Evolutionary conservation across 2,797 vertebrate species (phyloP).

Genomic region (Esox masquinongy): DNA sequence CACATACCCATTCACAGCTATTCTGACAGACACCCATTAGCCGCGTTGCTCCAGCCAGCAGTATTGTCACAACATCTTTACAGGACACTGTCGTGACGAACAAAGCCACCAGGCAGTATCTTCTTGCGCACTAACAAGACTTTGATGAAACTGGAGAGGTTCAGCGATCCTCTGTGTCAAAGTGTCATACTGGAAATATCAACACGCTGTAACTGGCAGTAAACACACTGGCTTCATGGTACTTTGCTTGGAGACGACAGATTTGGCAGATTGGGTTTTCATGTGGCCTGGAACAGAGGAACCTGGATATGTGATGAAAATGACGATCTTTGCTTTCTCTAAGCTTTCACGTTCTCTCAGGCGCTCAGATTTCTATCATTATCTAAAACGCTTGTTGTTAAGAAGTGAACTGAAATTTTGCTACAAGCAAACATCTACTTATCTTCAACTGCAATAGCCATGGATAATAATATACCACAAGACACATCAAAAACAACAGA

Average conservation of each 20-base stretch:
- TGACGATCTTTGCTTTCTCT: background rate
- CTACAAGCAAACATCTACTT: conserved; percentile 5
- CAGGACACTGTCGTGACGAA: background rate
- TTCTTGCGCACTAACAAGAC: conserved; percentile 27
- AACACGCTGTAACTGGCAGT: conserved; percentile 42
- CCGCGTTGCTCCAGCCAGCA: background rate
- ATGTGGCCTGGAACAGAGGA: conserved; percentile 19
- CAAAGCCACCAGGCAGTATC: background rate
- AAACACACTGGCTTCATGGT: conserved; percentile 18
- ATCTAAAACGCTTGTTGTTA: background rate
- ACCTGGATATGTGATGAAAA: background rate
- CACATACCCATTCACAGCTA: background rate
- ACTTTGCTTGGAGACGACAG: conserved; percentile 12
- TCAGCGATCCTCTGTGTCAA: conserved; percentile 17
- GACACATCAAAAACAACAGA: conserved; percentile 24
- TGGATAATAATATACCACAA: conserved; percentile 5
- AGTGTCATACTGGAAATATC: conserved; percentile 33
- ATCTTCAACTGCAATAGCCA: conserved; percentile 27
- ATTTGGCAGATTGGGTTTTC: conserved; percentile 23
- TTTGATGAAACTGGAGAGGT: background rate
- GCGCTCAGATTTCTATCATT: background rate
- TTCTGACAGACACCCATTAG: conserved; percentile 6
- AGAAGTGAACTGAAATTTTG: background rate
- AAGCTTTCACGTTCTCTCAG: background rate
- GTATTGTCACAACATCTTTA: background rate